Conservation (phyloP, 37 sponge, comb jelly and placozoan genomes). For the Eunapius fragilis region DNA sequence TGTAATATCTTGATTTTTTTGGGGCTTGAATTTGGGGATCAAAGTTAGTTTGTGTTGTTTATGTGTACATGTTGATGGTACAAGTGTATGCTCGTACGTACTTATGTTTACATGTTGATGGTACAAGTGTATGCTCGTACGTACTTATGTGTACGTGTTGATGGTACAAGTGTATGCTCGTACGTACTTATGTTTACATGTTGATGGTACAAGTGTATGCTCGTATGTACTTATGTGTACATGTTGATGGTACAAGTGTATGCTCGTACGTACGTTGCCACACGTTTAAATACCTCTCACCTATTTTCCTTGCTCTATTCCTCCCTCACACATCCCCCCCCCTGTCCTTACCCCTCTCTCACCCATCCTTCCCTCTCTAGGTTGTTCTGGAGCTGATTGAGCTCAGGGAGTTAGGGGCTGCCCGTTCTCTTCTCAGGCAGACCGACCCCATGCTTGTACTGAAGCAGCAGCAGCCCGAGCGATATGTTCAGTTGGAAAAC, state of each 20-base stretch:
- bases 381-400: constrained; percentile 98
- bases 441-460: constrained; percentile 98
- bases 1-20: too few species aligned
- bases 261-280: neutral
- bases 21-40: too few species aligned
- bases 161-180: neutral
- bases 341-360: neutral
- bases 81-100: neutral
- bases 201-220: neutral
- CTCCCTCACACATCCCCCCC: too few species aligned
- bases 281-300: too few species aligned
- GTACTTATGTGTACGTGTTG: neutral
- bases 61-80: neutral
- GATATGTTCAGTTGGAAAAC: constrained; percentile 96
- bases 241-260: neutral
- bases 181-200: too few species aligned
- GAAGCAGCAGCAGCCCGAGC: constrained; percentile 91
- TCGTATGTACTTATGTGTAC: neutral
- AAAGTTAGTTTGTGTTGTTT: neutral
- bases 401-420: constrained; percentile 95
- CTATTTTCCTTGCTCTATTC: too few species aligned
- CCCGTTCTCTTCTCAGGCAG: constrained; percentile 91
- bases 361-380: constrained; percentile 7
- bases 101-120: constrained; percentile 43
- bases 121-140: neutral